Evolutionary conservation across 2,888 invertebrate genomes (phyloP), one percentile per base, ranked within the genome.

Genomic region (Caenorhabditis afra): DNA sequence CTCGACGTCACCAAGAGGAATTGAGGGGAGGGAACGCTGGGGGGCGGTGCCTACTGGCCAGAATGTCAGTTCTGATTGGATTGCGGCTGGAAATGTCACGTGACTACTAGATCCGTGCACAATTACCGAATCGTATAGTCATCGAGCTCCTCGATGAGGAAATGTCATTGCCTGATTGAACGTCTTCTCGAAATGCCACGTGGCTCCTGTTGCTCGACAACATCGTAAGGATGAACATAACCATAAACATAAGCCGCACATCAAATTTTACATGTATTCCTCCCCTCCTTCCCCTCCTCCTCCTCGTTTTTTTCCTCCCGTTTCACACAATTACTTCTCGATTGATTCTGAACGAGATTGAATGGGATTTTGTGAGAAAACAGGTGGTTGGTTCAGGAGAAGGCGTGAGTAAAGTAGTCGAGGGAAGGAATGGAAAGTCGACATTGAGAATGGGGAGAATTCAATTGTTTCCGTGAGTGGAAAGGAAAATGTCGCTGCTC

Each of bases 191-290:
- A 59, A 59, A 59, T 45, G 59, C 47, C 59, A 59, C 45, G 45
- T 59, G 45, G 45, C 16, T 41, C 41, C 41, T 2, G 11, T 3
- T 41, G 41, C 11, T 41, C 29, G 52, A 70, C 44, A 70, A 70
- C 70, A 62, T 70, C 70, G 55, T 70, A 55, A 62, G 39, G 47
- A 70, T 55, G 47, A 53, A 62, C 70, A 70, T 61, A 70, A 70
- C 70, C 70, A 70, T 70, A 62, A 70, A 70, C 61, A 70, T 70
- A 70, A 70, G 70, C 45, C 70, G 11, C 70, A 62, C 61, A 62
- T 70, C 70, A 61, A 70, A 61, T 45, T 61, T 45, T 45, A 61
- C 44, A 68, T 53, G 68, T 66, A 55, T 65, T 65, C 62, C n/a
- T n/a, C n/a, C n/a, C n/a, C n/a, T n/a, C 29, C 3, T 29, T 29